Evolutionary conservation across 2,113 vertebrate genomes (phyloP).

Genomic region (Calidris pygmaea): DNA sequence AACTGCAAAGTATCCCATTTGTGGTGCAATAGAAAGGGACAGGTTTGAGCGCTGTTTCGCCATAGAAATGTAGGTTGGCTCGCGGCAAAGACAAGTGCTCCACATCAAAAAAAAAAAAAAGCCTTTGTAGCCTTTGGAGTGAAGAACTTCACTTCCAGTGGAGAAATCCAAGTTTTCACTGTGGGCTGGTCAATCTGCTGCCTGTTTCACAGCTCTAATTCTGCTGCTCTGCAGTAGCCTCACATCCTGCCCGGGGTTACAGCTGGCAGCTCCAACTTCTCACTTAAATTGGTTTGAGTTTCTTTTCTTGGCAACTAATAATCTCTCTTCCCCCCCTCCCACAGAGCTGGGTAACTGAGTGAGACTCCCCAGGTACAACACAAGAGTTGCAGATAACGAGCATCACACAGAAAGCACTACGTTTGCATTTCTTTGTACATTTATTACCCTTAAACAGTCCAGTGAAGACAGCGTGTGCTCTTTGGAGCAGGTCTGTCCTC

Average conservation of each 20-base stretch:
- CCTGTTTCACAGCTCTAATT: background rate
- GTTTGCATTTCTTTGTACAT: background rate
- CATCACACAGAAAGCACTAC: rapidly evolving
- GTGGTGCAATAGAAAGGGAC: background rate
- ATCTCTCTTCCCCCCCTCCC: background rate
- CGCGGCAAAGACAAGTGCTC: background rate
- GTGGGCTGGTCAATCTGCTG: background rate
- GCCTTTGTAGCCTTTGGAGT: background rate
- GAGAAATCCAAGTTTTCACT: background rate
- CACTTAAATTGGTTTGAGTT: background rate
- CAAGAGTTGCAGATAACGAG: background rate
- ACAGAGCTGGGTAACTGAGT: rapidly evolving
- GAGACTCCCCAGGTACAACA: background rate
- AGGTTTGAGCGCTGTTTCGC: background rate
- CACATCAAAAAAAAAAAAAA: background rate
- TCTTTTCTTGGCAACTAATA: background rate
- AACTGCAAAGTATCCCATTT: background rate
- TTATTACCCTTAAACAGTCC: background rate
- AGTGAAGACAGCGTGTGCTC: rapidly evolving
- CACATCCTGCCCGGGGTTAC: background rate
- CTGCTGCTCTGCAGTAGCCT: background rate
- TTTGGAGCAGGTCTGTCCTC: background rate
- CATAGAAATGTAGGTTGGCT: background rate
- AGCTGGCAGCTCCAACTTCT: background rate
- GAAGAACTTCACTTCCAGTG: background rate